phyloP scores from a whole-genome alignment of 2,113 vertebrate genomes.

The Pongo abelii region DNA sequence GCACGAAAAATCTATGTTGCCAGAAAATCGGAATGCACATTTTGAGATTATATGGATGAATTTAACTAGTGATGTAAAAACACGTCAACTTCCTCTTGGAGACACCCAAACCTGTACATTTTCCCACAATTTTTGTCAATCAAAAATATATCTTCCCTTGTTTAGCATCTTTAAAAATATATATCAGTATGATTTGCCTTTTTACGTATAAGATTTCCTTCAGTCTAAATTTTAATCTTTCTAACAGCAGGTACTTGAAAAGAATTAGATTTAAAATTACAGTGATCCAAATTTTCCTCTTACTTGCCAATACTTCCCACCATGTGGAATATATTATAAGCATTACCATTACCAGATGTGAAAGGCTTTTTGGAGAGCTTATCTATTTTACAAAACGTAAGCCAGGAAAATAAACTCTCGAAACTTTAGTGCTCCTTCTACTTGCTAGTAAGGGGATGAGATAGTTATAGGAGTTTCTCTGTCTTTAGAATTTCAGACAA shows the following conservation, averaged over 20 bases:
- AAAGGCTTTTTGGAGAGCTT: background rate
- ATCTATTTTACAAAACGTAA: background rate
- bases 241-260: background rate
- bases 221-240: background rate
- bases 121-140: background rate
- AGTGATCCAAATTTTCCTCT: constrained; percentile 1
- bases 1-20: background rate
- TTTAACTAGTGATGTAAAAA: background rate
- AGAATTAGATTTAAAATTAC: constrained; percentile 40
- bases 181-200: background rate
- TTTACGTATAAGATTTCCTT: background rate
- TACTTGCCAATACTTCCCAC: background rate
- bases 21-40: background rate
- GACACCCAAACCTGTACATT: background rate
- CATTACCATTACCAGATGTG: background rate
- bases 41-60: background rate
- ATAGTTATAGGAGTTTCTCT: background rate
- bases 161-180: background rate
- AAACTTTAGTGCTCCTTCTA: background rate
- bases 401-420: background rate
- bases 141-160: background rate
- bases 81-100: background rate
- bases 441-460: background rate
- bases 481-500: background rate
- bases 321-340: background rate